phyloP scores from a whole-genome alignment of 2,797 vertebrate genomes.

The Rhinella marina region DNA sequence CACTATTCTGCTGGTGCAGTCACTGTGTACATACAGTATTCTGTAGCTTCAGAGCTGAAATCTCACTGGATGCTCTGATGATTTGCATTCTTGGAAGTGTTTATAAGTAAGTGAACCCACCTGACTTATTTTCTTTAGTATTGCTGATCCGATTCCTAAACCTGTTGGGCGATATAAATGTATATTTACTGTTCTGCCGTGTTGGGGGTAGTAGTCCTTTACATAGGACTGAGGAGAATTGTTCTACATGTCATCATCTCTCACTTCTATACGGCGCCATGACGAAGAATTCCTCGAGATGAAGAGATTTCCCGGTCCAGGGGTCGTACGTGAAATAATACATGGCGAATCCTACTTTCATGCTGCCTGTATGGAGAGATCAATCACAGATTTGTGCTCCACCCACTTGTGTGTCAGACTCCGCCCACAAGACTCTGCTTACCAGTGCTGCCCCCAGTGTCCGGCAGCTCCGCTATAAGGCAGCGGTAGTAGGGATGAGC shows the following conservation, averaged over 20 bases:
- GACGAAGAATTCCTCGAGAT: constrained; percentile 41
- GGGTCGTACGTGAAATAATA: constrained; percentile 32
- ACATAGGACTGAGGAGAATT: neutral
- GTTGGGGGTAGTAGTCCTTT: neutral
- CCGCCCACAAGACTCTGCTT: neutral
- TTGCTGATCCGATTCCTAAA: constrained; percentile 27
- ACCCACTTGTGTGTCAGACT: neutral
- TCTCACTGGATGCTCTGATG: neutral
- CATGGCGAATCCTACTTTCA: constrained; percentile 28
- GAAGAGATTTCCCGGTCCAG: constrained; percentile 10
- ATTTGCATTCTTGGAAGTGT: neutral
- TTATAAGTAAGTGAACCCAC: constrained; percentile 14
- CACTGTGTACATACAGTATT: too few relatives aligned
- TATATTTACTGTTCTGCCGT: neutral
- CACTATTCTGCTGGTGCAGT: too few relatives aligned
- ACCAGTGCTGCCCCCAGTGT: neutral
- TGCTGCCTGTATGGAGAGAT: neutral
- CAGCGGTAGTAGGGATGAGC: constrained; percentile 15
- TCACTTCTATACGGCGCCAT: constrained; percentile 35
- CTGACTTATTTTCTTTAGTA: constrained; percentile 20
- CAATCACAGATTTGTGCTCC: too few relatives aligned
- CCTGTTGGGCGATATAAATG: neutral
- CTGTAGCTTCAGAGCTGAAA: neutral
- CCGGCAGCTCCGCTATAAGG: constrained; percentile 18
- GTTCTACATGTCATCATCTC: neutral